Evolutionary conservation across 23 tunicate species (phyloP).

Genomic region (Ciona savignyi): DNA sequence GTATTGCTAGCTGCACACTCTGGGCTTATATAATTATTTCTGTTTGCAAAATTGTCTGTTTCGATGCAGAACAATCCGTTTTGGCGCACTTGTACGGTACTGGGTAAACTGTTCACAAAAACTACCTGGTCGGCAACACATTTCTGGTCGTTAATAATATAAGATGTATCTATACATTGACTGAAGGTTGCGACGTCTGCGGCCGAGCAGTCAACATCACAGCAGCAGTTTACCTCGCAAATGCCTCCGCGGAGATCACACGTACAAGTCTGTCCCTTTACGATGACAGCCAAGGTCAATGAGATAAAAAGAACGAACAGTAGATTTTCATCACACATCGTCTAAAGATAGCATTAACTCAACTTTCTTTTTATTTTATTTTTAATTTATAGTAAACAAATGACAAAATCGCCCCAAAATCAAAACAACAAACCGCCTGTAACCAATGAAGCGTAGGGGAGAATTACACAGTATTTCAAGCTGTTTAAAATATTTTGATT

Average conservation of each 20-base stretch:
- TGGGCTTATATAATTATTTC: slow-evolving; percentile 38
- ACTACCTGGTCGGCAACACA: slow-evolving; percentile 40
- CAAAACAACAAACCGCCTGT: no score
- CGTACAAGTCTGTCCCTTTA: slow-evolving; percentile 22
- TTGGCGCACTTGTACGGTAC: slow-evolving; percentile 10
- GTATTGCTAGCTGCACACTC: slow-evolving; percentile 7
- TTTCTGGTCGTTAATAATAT: slow-evolving; percentile 9
- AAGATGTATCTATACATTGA: slow-evolving; percentile 18
- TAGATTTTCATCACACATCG: no score
- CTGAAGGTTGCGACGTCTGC: slow-evolving; percentile 33
- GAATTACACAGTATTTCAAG: no score
- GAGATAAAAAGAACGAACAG: no score
- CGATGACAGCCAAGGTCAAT: slow-evolving; percentile 1
- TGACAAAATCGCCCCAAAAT: no score
- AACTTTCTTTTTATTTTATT: no score
- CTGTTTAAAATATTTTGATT: no score
- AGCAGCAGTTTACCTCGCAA: slow-evolving; percentile 86
- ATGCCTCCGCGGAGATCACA: slow-evolving; percentile 35
- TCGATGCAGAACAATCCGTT: slow-evolving; percentile 65
- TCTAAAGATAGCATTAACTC: no score
- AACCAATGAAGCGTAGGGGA: no score
- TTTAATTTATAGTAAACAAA: no score
- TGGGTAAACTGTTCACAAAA: slow-evolving; percentile 39
- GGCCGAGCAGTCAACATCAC: slow-evolving; percentile 61
- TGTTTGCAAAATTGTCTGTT: slow-evolving; percentile 31